Evolutionary conservation across 2,113 vertebrate genomes (phyloP).

Genomic region (Actenoides hombroni): DNA sequence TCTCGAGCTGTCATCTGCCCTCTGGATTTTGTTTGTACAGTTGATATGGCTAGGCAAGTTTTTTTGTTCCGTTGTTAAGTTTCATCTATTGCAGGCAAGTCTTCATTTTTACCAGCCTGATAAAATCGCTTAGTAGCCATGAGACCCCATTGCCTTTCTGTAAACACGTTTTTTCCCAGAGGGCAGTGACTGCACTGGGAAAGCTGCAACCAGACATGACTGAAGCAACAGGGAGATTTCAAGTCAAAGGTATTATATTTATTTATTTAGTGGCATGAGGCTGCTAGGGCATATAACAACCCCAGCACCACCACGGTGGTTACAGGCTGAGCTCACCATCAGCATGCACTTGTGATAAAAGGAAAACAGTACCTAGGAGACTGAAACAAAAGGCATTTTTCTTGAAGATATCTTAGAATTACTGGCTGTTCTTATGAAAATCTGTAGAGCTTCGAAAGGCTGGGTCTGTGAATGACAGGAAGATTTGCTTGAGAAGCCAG

Average conservation of each 20-base stretch:
- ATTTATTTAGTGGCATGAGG: not conserved
- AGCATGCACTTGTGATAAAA: not conserved
- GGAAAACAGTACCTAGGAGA: not conserved
- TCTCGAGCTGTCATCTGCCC: not conserved
- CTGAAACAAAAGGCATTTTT: not conserved
- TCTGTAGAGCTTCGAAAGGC: not conserved
- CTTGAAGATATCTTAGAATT: not conserved
- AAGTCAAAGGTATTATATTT: not conserved
- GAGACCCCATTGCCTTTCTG: not conserved
- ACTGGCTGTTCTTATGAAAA: not conserved
- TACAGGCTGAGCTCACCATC: not conserved
- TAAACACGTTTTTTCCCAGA: not conserved
- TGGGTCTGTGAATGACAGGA: constrained; percentile 13
- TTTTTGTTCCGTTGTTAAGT: not conserved
- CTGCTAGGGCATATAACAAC: not conserved
- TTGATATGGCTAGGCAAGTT: not conserved
- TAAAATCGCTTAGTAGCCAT: not conserved
- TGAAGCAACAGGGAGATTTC: not conserved
- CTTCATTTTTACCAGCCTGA: not conserved
- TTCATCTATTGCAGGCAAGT: not conserved
- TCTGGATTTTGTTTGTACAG: not conserved
- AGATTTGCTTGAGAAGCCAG: constrained; percentile 21
- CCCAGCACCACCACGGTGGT: not conserved
- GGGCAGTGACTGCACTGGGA: not conserved
- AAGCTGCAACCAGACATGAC: not conserved